Percentiles rank a stretch among this genome's conserved stretches.
phyloP scores from a whole-genome alignment of 1,140 invertebrate species.

The Aphelenchoides fujianensis region DNA sequence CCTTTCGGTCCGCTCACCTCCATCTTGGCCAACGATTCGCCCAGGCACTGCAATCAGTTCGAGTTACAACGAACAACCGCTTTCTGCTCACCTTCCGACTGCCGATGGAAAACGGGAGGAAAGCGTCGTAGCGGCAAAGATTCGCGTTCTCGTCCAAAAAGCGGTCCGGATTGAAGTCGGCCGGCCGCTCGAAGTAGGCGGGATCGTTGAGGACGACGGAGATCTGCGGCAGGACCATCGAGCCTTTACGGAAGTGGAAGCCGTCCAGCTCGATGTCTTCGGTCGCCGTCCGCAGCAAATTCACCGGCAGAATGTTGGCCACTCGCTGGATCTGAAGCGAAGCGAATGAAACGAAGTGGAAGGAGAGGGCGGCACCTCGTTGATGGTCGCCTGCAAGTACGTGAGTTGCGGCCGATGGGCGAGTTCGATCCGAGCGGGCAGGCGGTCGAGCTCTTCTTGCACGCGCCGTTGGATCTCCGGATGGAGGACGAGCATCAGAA shows the following conservation, averaged over 20 bases:
- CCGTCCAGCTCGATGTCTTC: slow-evolving; percentile 53
- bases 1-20: too few species aligned
- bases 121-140: slow-evolving; percentile 77
- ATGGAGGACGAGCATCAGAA: slow-evolving; percentile 76
- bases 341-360: not conserved
- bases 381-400: slow-evolving; percentile 81
- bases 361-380: slow-evolving; percentile 20
- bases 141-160: slow-evolving; percentile 75
- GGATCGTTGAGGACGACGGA: slow-evolving; percentile 59
- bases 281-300: slow-evolving; percentile 60
- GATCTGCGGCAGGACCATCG: slow-evolving; percentile 59
- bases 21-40: slow-evolving; percentile 80
- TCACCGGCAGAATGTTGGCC: slow-evolving; percentile 63
- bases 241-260: slow-evolving; percentile 45
- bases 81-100: slow-evolving; percentile 22
- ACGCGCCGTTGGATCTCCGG: slow-evolving; percentile 69
- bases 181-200: slow-evolving; percentile 68
- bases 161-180: slow-evolving; percentile 76
- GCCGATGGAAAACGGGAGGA: slow-evolving; percentile 84
- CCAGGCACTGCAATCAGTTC: slow-evolving; percentile 90
- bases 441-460: slow-evolving; percentile 45
- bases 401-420: slow-evolving; percentile 69
- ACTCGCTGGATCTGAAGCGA: slow-evolving; percentile 60
- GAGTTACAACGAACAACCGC: too few species aligned
- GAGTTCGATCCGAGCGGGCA: slow-evolving; percentile 36